Conservation (phyloP, 2,113 vertebrate genomes). For the Turnix velox region DNA sequence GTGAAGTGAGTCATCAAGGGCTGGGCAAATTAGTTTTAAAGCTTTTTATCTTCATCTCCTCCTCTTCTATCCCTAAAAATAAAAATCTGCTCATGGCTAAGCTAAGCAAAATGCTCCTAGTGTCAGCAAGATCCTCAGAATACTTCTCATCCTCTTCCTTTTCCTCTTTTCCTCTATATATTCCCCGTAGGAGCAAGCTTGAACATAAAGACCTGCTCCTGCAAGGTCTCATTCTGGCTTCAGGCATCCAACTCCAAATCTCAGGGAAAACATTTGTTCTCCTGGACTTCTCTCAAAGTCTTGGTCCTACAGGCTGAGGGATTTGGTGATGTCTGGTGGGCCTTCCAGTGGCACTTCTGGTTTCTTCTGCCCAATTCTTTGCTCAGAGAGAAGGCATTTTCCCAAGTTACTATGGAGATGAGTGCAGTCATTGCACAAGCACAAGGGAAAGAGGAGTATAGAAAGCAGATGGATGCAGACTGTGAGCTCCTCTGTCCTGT, state of each 20-base stretch:
- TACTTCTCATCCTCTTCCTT: not conserved
- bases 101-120: not conserved
- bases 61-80: not conserved
- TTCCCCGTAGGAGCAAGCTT: not conserved
- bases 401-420: constrained; percentile 21
- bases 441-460: not conserved
- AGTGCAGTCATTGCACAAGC: not conserved
- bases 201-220: not conserved
- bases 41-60: not conserved
- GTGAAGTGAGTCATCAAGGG: not conserved
- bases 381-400: fast-evolving
- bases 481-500: not conserved
- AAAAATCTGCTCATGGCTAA: not conserved
- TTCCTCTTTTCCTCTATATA: not conserved
- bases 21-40: not conserved
- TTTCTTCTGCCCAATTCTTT: not conserved
- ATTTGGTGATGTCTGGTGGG: not conserved
- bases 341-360: fast-evolving
- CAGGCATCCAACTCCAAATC: not conserved
- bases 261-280: not conserved
- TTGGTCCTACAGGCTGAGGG: not conserved
- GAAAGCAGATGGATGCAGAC: not conserved
- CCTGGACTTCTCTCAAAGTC: not conserved
- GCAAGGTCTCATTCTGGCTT: not conserved
- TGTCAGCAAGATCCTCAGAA: not conserved